phyloP scores from a whole-genome alignment of 1,140 invertebrate genomes.

The Babylonia areolata region DNA sequence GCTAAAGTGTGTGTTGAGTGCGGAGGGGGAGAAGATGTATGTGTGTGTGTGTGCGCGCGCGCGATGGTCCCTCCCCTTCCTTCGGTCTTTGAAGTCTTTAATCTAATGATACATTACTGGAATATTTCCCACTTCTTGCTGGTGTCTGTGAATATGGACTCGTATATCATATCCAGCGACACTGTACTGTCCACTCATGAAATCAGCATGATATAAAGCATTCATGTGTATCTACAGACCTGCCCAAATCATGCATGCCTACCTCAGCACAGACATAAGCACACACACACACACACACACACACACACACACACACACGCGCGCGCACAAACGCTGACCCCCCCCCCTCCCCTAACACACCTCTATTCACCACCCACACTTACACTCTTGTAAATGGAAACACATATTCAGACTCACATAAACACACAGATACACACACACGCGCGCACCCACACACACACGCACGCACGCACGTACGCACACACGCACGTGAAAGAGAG shows the following conservation, averaged over 20 bases:
- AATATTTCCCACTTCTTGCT: no score
- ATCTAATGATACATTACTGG: no score
- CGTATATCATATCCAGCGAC: no score
- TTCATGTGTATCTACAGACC: no score
- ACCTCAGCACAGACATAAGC: not conserved
- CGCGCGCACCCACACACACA: not conserved
- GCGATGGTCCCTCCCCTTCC: no score
- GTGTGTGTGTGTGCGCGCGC: slow-evolving; percentile 2
- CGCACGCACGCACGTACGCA: not conserved
- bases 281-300: not conserved
- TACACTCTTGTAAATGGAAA: not conserved
- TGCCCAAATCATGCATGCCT: no score
- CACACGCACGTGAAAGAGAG: no score
- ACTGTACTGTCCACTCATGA: no score
- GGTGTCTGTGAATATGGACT: no score
- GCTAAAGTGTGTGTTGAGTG: not conserved
- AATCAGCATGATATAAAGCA: no score
- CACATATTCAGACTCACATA: slow-evolving; percentile 15
- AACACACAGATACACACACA: not conserved
- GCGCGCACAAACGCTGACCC: not conserved
- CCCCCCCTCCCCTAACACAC: not conserved
- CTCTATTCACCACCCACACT: not conserved
- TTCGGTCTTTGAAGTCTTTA: no score
- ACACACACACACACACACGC: slow-evolving; percentile 11
- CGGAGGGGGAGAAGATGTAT: no score